Percentiles rank a stretch among this genome's conserved stretches.
Conservation (phyloP, 2,797 vertebrate genomes). For the Pangasius sanitwongsei region DNA sequence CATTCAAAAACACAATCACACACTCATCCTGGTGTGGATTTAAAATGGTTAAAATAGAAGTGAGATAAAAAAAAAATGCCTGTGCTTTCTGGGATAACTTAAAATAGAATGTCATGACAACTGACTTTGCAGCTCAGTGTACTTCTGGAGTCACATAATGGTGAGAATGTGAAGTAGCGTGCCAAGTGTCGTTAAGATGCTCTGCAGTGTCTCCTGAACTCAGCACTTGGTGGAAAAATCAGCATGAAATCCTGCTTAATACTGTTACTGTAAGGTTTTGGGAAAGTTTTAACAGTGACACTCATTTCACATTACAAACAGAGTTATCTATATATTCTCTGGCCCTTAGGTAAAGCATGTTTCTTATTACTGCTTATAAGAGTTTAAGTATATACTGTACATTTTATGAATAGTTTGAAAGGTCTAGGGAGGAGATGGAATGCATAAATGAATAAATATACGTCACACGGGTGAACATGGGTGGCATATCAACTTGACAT, state of each 20-base stretch:
- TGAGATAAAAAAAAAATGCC: not conserved
- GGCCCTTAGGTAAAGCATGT: not conserved
- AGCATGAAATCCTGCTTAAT: not conserved
- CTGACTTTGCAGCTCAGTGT: slow-evolving; percentile 3
- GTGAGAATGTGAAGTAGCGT: slow-evolving; percentile 23
- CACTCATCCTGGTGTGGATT: not conserved
- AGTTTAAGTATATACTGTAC: not conserved
- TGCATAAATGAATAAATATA: not conserved
- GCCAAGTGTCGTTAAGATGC: slow-evolving; percentile 27
- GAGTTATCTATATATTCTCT: not conserved
- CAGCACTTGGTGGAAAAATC: slow-evolving; percentile 12
- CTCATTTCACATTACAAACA: not conserved
- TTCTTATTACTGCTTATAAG: not conserved
- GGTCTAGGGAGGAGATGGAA: not conserved
- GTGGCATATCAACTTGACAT: not conserved
- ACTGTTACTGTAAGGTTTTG: not conserved
- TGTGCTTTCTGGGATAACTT: not conserved
- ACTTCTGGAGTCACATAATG: slow-evolving; percentile 19
- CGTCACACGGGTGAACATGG: not conserved
- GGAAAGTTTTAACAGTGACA: not conserved
- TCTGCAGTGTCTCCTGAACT: slow-evolving; percentile 16
- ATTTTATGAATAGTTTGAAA: not conserved
- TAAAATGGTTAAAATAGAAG: not conserved
- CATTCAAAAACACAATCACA: not conserved
- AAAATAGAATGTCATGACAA: slow-evolving; percentile 13